Conservation (phyloP, 1,140 invertebrate genomes). For the Himalopsyche phryganea region DNA sequence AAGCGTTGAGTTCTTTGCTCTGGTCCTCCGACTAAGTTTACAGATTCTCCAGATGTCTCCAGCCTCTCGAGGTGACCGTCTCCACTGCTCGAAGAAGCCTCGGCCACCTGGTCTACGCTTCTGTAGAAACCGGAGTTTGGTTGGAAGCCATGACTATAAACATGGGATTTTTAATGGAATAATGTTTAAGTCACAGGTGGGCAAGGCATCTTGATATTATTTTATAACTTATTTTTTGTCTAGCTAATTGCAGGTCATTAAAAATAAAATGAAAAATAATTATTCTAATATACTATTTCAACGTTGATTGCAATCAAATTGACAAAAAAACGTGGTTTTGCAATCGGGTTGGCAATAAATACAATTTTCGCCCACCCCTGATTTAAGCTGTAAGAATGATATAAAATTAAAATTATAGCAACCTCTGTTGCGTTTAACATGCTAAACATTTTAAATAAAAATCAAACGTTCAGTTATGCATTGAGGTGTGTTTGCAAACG, state of each 20-base stretch:
- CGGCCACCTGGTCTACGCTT: constrained; percentile 47
- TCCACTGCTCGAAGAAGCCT: constrained; percentile 42
- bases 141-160: constrained; percentile 25
- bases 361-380: too few relatives aligned
- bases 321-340: background rate
- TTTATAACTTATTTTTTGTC: too few relatives aligned
- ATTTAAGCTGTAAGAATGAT: too few relatives aligned
- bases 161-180: background rate
- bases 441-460: too few relatives aligned
- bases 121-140: constrained; percentile 36
- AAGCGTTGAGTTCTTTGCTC: constrained; percentile 46
- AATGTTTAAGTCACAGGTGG: too few relatives aligned
- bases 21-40: constrained; percentile 4
- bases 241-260: background rate
- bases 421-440: too few relatives aligned
- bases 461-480: too few relatives aligned
- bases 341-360: too few relatives aligned
- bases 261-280: background rate
- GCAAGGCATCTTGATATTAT: too few relatives aligned
- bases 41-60: constrained; percentile 7
- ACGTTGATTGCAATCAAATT: background rate
- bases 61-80: constrained; percentile 29
- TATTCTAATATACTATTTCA: background rate
- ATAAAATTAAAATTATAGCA: too few relatives aligned
- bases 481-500: too few relatives aligned